Base-by-base conservation (phyloP, 2,888 invertebrate genomes). In the Nomada goodeniana region DNA sequence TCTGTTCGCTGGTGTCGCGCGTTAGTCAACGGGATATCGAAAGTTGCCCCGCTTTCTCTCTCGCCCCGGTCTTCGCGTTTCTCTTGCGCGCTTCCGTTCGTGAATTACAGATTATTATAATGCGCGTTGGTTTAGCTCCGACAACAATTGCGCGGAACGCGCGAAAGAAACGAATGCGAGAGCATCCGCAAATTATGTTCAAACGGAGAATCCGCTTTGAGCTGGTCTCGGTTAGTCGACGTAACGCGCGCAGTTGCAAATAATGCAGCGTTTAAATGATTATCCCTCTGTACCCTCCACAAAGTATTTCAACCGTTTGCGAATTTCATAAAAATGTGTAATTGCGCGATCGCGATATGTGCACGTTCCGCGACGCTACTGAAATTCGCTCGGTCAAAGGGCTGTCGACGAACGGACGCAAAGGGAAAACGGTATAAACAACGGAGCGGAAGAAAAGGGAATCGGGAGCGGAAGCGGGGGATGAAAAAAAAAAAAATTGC, bases 401-500 rank as follows among this genome's bases (percentile, higher is more conserved):
- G 53, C 20, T 15, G n/a, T 10, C 3, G 13, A 13, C 18, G 4
- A 53, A 63, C 2, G 57, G 9, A 29, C 0, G 5, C 10, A n/a
- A 2, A 15, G 23, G 53, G 42, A 44, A 52, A 23, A 26, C 0
- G 5, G 73, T 47, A 47, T 3, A 47, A 47, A 47, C 53, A 18
- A 47, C 0, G 7, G 20, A 13, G 15, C 5, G 13, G 23, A 55
- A 23, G n/a, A 9, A n/a, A 10, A 52, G 47, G n/a, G 26, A 4
- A 47, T 23, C 53, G 53, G 29, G 29, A 13, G 42, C 26, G 44
- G 70, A 36, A 57, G 72, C 63, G 72, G 29, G 57, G 23, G 67
- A 57, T 70, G 71, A 78, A 47, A 15, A 23, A 23, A 23, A 23
- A 47, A 15, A 15, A 15, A 11, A 72, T 61, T 67, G 63, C 44